Base-by-base conservation (phyloP, 2,797 vertebrate species). In the Sphaeramia orbicularis region DNA sequence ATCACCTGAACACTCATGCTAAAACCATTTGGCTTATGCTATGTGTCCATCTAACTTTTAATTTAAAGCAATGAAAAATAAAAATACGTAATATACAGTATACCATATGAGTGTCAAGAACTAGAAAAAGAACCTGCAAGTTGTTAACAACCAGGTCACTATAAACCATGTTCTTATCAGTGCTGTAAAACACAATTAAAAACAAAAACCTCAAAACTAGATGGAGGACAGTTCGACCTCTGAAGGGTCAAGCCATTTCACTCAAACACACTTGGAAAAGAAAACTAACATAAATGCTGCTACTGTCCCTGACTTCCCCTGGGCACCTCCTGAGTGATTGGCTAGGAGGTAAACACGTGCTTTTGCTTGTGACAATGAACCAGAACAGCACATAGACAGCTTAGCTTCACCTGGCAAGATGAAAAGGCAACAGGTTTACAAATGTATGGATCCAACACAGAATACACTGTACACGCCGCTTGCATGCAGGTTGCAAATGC, bases 221-320 rank as follows among this genome's bases (percentile, higher is more conserved):
- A 60, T 61, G 55, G 67, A 88, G 72, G 78, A 87, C 38, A 42
- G 61, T 63, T 41, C 43, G 35, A 81, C 72, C 57, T 78, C 45
- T 41, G 54, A 66, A 16, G 73, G 80, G 76, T 66, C 79, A 10
- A 47, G 78, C 91, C 91, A 90, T 92, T 91, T 92, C 87, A 84
- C 80, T 93, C 91, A 85, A 92, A 94, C 91, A 53, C 91, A 89
- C 87, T 0, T 51, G 80, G 84, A 90, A 83, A 86, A 80, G 75
- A 70, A 78, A 83, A 85, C 71, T 45, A 74, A 86, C 65, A 59
- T 55, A 63, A 66, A 51, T 18, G 7, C 55, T 65, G 80, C 85
- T 56, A 48, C 19, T 43, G 78, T 76, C 53, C 14, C 3, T 30
- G 51, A 37, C 67, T 64, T 81, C 45, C 79, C 78, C 83, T 64